Evolutionary conservation across 2,888 invertebrate species (phyloP).

Genomic region (Anorthoa munda): DNA sequence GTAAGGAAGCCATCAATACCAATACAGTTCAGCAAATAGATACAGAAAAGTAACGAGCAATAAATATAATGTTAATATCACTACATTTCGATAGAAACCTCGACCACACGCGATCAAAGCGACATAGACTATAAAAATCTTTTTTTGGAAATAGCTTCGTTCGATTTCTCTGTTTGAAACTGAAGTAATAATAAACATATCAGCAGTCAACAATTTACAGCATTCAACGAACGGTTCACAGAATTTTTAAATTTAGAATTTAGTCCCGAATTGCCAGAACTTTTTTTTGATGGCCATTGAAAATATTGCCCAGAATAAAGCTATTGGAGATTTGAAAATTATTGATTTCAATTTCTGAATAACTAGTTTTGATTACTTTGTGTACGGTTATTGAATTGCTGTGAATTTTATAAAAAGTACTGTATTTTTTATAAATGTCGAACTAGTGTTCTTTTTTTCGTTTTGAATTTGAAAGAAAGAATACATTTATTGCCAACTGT

Average conservation of each 20-base stretch:
- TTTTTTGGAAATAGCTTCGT: conserved; percentile 83
- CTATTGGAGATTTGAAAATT: conserved; percentile 8
- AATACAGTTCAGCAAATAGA: conserved; percentile 51
- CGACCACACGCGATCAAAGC: conserved; percentile 89
- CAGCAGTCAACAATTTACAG: conserved; percentile 80
- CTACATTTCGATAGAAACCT: conserved; percentile 65
- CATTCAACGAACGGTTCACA: conserved; percentile 80
- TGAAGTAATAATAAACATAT: conserved; percentile 87
- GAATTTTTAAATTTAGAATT: conserved; percentile 76
- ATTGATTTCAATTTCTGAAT: not conserved
- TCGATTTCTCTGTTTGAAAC: conserved; percentile 81
- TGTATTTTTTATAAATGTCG: not conserved
- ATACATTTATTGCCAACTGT: no score
- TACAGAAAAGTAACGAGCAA: conserved; percentile 58
- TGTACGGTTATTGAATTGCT: not conserved
- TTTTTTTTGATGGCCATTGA: not conserved
- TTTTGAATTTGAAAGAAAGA: not conserved
- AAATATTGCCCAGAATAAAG: not conserved
- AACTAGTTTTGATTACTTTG: conserved; percentile 18
- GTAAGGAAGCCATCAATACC: conserved; percentile 57
- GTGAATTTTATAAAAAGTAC: not conserved
- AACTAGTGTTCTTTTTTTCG: not conserved
- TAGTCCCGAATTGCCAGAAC: conserved; percentile 64
- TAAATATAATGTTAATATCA: conserved; percentile 71
- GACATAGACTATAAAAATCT: conserved; percentile 82